phyloP scores from a whole-genome alignment of 2,113 vertebrate species.

The Haliaeetus leucogaster region DNA sequence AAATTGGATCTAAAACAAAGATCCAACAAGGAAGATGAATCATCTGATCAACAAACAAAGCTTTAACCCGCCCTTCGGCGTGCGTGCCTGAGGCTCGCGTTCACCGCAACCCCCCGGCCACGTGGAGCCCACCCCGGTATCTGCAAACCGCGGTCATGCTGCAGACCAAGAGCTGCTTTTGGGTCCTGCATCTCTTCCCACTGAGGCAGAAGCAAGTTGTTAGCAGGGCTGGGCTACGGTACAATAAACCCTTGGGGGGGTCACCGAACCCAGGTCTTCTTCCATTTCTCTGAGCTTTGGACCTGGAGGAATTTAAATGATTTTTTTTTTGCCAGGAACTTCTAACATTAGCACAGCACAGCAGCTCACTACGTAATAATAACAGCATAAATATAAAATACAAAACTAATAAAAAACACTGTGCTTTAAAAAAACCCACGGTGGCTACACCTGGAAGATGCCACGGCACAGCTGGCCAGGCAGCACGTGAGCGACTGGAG shows the following conservation, averaged over 20 bases:
- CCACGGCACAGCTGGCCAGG: too few species aligned
- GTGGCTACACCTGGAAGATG: not conserved
- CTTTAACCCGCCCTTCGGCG: rapidly evolving
- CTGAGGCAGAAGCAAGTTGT: not conserved
- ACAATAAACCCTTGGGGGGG: rapidly evolving
- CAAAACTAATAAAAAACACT: not conserved
- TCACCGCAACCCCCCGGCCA: not conserved
- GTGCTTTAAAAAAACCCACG: not conserved
- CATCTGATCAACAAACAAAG: not conserved
- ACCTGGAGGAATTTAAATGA: not conserved
- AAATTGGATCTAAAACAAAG: not conserved
- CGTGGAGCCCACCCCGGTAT: not conserved
- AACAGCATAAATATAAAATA: not conserved
- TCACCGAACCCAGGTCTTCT: rapidly evolving
- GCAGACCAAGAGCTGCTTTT: not conserved
- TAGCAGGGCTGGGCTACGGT: not conserved
- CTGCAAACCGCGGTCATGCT: rapidly evolving
- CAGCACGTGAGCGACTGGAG: rapidly evolving
- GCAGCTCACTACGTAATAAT: not conserved
- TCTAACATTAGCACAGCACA: not conserved
- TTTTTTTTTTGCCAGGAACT: not conserved
- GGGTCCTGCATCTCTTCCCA: not conserved
- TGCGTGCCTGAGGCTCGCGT: not conserved
- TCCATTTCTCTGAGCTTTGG: not conserved
- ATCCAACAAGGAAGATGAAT: not conserved